Percentiles rank a stretch among this genome's conserved stretches.
Conservation (phyloP, 2,888 invertebrate species). For the Diaprepes abbreviatus region DNA sequence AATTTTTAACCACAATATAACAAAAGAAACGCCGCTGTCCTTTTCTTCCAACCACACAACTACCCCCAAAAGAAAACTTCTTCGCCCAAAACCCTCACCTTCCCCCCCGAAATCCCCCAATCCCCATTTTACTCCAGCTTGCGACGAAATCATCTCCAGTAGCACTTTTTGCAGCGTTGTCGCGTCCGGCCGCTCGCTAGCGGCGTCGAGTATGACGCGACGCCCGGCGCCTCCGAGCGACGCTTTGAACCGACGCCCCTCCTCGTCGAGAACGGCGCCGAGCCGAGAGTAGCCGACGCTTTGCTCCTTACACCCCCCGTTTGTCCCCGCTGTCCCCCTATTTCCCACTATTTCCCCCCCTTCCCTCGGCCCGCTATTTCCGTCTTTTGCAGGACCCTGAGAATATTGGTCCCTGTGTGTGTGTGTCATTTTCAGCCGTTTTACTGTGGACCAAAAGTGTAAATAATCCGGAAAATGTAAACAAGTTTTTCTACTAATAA, state of each 20-base stretch:
- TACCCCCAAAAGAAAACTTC: not conserved
- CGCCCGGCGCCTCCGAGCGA: conserved; percentile 66
- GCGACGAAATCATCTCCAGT: conserved; percentile 51
- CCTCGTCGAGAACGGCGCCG: conserved; percentile 49
- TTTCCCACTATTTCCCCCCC: conserved; percentile 2
- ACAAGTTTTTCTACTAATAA: too few relatives aligned
- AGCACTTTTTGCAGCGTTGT: conserved; percentile 58
- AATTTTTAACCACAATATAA: too few relatives aligned
- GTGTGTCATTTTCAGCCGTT: conserved; percentile 43
- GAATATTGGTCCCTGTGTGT: conserved; percentile 17
- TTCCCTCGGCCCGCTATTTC: conserved; percentile 20
- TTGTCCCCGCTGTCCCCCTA: conserved; percentile 47
- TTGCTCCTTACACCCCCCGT: conserved; percentile 32
- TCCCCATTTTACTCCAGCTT: conserved; percentile 22
- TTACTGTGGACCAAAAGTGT: conserved; percentile 11
- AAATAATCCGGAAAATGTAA: too few relatives aligned
- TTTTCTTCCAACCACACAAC: conserved; percentile 3
- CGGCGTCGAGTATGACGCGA: conserved; percentile 67
- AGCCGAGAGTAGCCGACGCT: conserved; percentile 50
- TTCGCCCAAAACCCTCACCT: not conserved
- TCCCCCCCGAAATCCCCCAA: not conserved
- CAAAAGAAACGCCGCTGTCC: conserved; percentile 11
- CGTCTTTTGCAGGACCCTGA: conserved; percentile 33
- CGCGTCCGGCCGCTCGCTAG: conserved; percentile 71
- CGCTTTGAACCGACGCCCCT: conserved; percentile 67